These are phyloP conservation scores for Neopipo cinnamomea DNA, from an alignment of 2,113 vertebrate genomes.

Conservation along the genomic window DNA sequence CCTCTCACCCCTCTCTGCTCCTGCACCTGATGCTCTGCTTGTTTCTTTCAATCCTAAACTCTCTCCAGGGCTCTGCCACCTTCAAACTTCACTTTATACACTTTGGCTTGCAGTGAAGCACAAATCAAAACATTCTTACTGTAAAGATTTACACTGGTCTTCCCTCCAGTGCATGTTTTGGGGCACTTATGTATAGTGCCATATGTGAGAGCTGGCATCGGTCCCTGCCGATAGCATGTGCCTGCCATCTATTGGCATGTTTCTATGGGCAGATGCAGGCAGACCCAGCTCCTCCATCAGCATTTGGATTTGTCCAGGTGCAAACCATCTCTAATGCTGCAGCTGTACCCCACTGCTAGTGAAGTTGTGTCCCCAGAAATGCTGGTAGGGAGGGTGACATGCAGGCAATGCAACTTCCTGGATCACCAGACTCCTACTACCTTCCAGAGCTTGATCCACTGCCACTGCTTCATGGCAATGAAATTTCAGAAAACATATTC, in stretches of 20 bases:
- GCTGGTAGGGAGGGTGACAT: background rate
- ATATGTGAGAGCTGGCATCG: background rate
- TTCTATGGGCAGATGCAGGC: background rate
- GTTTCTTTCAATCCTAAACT: background rate
- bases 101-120: background rate
- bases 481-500: background rate
- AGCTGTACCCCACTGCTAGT: background rate
- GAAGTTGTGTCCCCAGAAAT: background rate
- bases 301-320: background rate
- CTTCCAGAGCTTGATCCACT: background rate
- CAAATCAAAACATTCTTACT: background rate
- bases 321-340: background rate
- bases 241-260: background rate
- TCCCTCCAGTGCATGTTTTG: background rate
- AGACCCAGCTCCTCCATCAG: background rate
- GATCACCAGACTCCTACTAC: background rate
- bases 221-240: background rate
- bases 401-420: rapidly evolving
- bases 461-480: background rate
- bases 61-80: background rate
- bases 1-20: background rate
- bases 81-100: background rate
- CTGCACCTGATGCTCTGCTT: background rate
- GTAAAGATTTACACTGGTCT: background rate
- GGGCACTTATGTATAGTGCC: background rate